Conservation (phyloP, 1,140 invertebrate genomes). For the Sitophilus oryzae region DNA sequence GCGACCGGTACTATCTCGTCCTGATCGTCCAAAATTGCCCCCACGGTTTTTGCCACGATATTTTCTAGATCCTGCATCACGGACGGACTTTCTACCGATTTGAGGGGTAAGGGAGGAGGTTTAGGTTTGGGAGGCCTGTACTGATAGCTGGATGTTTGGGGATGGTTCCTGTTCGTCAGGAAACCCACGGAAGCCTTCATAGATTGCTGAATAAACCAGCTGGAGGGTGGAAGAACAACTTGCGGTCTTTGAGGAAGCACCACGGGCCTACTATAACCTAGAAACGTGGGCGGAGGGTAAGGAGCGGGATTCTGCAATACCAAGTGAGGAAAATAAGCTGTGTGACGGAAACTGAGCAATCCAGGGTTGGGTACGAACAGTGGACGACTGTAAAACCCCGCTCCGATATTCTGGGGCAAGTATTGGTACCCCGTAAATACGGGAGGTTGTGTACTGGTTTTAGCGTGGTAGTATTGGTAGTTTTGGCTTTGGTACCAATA, state of each 20-base stretch:
- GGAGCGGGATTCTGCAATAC: constrained; percentile 6
- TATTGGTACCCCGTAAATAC: constrained; percentile 1
- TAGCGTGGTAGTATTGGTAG: neutral
- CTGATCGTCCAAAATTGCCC: constrained; percentile 16
- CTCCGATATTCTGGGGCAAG: neutral
- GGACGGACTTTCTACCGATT: neutral
- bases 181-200: neutral
- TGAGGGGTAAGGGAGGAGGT: neutral
- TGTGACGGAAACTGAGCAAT: constrained; percentile 10
- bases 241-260: constrained; percentile 7
- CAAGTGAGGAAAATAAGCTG: constrained; percentile 9
- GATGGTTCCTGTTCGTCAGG: neutral
- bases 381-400: neutral
- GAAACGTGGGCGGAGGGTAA: neutral
- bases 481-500: neutral
- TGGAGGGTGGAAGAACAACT: constrained; percentile 6
- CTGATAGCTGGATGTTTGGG: neutral
- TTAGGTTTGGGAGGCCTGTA: neutral
- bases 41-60: neutral
- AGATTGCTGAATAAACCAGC: constrained; percentile 4
- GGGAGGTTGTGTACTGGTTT: neutral
- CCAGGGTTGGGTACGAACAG: constrained; percentile 6
- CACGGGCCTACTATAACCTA: constrained; percentile 4
- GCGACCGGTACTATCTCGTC: constrained; percentile 27
- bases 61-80: neutral